A percentile compares a stretch with the other conserved stretches of the same genome.
phyloP scores from a whole-genome alignment of 2,888 invertebrate species.

The Orgyia antiqua region DNA sequence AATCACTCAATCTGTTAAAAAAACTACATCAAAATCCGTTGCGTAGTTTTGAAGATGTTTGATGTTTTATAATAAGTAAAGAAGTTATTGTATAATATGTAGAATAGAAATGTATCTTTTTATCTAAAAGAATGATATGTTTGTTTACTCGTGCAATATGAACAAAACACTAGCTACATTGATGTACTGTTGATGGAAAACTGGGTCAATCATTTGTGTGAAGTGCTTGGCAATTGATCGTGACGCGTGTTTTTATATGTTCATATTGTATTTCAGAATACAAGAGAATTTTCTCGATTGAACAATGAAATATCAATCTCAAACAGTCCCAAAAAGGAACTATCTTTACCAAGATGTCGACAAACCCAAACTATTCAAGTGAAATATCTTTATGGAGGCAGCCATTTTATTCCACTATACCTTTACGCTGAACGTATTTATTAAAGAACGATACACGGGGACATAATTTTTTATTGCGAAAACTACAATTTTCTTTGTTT shows the following conservation, averaged over 20 bases:
- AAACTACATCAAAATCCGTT: too few relatives aligned
- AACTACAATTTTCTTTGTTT: conserved; percentile 61
- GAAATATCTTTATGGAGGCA: conserved; percentile 31
- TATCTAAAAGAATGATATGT: too few relatives aligned
- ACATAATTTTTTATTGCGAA: conserved; percentile 51
- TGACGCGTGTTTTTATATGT: not conserved
- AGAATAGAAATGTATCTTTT: too few relatives aligned
- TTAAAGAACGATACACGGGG: conserved; percentile 40
- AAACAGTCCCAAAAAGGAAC: conserved; percentile 20
- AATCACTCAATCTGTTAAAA: too few relatives aligned
- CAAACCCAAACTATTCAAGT: conserved; percentile 30
- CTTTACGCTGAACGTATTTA: conserved; percentile 27
- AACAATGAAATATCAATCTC: conserved; percentile 20
- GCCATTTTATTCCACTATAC: conserved; percentile 22
- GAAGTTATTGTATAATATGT: too few relatives aligned
- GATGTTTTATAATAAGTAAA: too few relatives aligned
- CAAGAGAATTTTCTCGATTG: conserved; percentile 9
- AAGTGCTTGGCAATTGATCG: not conserved
- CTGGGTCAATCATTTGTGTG: not conserved
- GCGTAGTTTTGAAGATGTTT: too few relatives aligned
- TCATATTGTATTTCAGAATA: not conserved
- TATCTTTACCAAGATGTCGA: conserved; percentile 22
- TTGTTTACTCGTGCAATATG: too few relatives aligned
- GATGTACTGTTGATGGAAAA: not conserved
- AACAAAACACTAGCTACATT: too few relatives aligned